A percentile compares a stretch with the other conserved stretches of the same genome.
Conservation (phyloP, 2,113 vertebrate genomes). For the Varanus komodoensis region DNA sequence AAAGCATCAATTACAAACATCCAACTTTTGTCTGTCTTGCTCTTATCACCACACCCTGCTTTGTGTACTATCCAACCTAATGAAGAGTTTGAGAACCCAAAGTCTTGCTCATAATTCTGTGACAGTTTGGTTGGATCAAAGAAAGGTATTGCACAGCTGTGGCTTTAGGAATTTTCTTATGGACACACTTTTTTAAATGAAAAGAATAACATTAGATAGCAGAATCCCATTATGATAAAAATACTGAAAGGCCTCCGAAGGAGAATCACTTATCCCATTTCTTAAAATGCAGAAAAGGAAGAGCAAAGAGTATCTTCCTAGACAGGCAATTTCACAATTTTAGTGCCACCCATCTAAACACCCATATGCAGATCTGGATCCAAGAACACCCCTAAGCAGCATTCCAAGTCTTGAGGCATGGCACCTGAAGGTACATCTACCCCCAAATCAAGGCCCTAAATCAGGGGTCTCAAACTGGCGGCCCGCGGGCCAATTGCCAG, state of each 20-base stretch:
- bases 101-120: no score
- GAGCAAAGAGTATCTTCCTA: neutral
- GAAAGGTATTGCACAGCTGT: no score
- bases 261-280: neutral
- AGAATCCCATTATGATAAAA: neutral
- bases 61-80: neutral
- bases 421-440: neutral
- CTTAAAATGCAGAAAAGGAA: neutral
- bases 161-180: no score
- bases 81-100: no score
- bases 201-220: neutral
- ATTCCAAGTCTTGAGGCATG: neutral
- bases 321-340: neutral
- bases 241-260: neutral
- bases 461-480: no score
- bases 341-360: neutral
- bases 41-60: neutral
- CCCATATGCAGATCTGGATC: neutral
- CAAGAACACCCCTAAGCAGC: neutral
- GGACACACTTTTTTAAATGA: neutral
- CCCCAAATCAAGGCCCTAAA: neutral
- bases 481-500: no score
- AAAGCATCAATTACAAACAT: neutral
- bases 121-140: no score
- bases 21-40: neutral